These are phyloP conservation scores for Andrena dorsata DNA, from an alignment of 2,888 invertebrate species.

Conservation along the genomic window DNA sequence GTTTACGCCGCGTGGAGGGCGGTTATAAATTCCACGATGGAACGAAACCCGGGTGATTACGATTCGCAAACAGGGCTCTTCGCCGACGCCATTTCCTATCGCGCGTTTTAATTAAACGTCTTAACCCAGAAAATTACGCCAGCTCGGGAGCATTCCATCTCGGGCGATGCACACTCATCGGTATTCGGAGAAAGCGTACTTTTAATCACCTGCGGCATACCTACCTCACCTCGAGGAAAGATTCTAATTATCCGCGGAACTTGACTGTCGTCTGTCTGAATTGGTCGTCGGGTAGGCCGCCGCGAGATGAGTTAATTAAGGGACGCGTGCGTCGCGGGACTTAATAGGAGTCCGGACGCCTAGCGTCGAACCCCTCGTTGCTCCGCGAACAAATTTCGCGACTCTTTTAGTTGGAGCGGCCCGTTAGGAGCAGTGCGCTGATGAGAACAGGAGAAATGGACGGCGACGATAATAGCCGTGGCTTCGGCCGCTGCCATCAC, in stretches of 20 bases:
- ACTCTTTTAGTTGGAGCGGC: not conserved
- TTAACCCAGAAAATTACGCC: slow-evolving; percentile 34
- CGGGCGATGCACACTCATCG: slow-evolving; percentile 26
- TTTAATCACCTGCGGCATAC: slow-evolving; percentile 41
- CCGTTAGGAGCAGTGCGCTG: not conserved
- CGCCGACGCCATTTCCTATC: slow-evolving; percentile 9
- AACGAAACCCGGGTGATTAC: not conserved
- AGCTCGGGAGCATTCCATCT: slow-evolving; percentile 32
- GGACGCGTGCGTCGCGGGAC: not conserved
- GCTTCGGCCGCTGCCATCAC: slow-evolving; percentile 33
- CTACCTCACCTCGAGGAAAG: not conserved
- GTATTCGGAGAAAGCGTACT: slow-evolving; percentile 48
- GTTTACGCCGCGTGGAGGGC: not conserved
- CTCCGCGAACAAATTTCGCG: slow-evolving; percentile 1
- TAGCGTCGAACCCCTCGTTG: not conserved
- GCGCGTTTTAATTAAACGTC: slow-evolving; percentile 50
- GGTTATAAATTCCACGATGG: not conserved
- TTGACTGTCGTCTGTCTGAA: slow-evolving; percentile 2
- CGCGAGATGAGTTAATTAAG: slow-evolving; percentile 26
- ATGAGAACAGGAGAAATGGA: not conserved
- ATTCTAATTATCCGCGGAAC: slow-evolving; percentile 20
- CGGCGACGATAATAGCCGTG: slow-evolving; percentile 41
- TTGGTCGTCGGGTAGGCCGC: not conserved
- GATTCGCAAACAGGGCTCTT: not conserved
- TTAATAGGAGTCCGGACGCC: slow-evolving; percentile 12